phyloP scores from a whole-genome alignment of 2,888 invertebrate species.

The Embidobia sp. region DNA sequence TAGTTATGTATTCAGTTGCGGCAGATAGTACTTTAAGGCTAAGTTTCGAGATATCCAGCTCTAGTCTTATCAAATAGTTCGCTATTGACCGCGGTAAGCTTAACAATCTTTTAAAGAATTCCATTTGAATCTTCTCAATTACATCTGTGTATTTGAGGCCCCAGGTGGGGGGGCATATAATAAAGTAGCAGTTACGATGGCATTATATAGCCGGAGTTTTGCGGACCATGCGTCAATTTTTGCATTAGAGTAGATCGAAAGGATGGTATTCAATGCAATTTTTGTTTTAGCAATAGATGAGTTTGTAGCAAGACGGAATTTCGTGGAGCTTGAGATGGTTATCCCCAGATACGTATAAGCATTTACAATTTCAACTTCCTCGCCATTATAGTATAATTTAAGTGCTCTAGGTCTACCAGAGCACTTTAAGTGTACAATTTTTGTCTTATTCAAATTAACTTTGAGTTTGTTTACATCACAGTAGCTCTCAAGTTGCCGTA shows the following conservation, averaged over 20 bases:
- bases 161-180: background rate
- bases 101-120: background rate
- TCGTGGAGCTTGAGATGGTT: background rate
- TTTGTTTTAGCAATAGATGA: background rate
- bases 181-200: background rate
- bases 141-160: background rate
- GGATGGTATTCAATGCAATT: background rate
- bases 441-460: background rate
- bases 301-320: background rate
- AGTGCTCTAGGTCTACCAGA: background rate
- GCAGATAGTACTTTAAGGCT: background rate
- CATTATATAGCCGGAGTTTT: background rate
- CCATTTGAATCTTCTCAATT: background rate
- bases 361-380: background rate
- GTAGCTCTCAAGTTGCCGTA: background rate
- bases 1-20: background rate
- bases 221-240: background rate
- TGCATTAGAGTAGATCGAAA: constrained; percentile 1
- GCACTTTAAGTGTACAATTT: background rate
- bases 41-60: background rate
- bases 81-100: background rate
- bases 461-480: background rate
- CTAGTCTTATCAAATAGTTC: background rate
- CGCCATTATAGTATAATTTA: background rate
- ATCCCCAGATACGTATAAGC: background rate